Evolutionary conservation across 2,113 vertebrate genomes (phyloP), one percentile per base, ranked within the genome.

Genomic region (Sinocyclocheilus rhinocerous): DNA sequence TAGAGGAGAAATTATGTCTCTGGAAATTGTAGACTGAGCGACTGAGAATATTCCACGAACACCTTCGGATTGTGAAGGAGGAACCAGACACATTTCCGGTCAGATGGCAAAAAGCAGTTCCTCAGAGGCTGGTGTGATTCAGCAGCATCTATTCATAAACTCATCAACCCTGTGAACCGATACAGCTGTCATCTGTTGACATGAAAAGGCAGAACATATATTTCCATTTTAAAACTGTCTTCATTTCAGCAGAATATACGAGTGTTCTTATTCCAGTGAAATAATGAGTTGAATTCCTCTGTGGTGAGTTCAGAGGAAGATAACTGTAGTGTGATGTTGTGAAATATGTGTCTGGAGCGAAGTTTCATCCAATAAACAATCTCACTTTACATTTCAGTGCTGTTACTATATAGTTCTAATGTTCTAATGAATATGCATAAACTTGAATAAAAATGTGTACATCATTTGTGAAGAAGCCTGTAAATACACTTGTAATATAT

Each of bases 311-410:
- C 9, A 65, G 36, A 65, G 24, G 33, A 84, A 57, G 82, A 73
- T 72, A 73, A 42, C 29, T n/a, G 22, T 57, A 39, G 69, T 57
- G 50, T 59, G 33, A 59, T 84, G 22, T 84, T 73, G 67, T 75
- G 82, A 73, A 73, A 84, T 73, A 42, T 73, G 65, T 82, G 65
- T 82, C 61, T 70, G 63, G 63, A 82, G 45, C 80, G 69, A 90
- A 89, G 91, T 86, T 86, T 85, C 22, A 45, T 42, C 8, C 18
- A 73, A 3, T 45, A 73, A n/a, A 52, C 42, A 45, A 16, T 13
- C 61, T 26, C n/a, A 26, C 61, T 65, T 65, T 15, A 73, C 69
- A 84, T 90, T 89, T 81, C 88, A 88, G 86, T 81, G 52, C 52
- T 55, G 52, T 55, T 18, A 52, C 50, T 52, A 83, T 63, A 7